phyloP scores from a whole-genome alignment of 2,888 invertebrate species.

The Ennomos quercinarius region DNA sequence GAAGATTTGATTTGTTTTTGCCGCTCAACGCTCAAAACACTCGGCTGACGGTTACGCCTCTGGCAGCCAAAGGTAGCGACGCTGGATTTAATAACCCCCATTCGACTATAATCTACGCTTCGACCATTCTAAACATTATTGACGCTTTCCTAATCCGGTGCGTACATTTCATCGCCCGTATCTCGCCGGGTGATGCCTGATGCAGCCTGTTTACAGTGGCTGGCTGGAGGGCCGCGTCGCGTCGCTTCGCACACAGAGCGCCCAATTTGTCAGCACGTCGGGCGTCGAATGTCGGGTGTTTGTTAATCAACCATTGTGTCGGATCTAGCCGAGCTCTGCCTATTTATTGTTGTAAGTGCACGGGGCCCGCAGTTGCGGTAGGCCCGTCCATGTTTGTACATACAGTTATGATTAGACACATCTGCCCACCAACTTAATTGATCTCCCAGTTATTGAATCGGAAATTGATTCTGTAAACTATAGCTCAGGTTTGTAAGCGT shows the following conservation, averaged over 20 bases:
- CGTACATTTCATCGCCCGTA: slow-evolving; percentile 33
- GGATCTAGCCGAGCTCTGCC: slow-evolving; percentile 40
- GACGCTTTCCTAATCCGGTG: slow-evolving; percentile 9
- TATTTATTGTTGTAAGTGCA: slow-evolving; percentile 57
- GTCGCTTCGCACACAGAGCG: slow-evolving; percentile 41
- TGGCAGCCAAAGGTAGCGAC: slow-evolving; percentile 22
- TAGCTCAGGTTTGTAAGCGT: slow-evolving; percentile 6
- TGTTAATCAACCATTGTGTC: slow-evolving; percentile 59
- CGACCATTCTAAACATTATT: neutral
- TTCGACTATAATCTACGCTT: neutral
- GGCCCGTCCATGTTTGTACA: slow-evolving; percentile 39
- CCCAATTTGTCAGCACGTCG: slow-evolving; percentile 57
- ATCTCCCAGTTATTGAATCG: slow-evolving; percentile 27
- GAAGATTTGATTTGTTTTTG: slow-evolving; percentile 43
- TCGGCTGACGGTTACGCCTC: slow-evolving; percentile 24
- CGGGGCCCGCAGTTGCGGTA: slow-evolving; percentile 39
- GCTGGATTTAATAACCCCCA: slow-evolving; percentile 6
- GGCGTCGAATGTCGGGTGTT: slow-evolving; percentile 51
- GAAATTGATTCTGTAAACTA: slow-evolving; percentile 30
- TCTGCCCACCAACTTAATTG: slow-evolving; percentile 35
- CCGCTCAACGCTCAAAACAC: slow-evolving; percentile 16
- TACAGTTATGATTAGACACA: slow-evolving; percentile 40
- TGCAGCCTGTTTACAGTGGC: slow-evolving; percentile 33
- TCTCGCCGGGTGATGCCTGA: slow-evolving; percentile 24
- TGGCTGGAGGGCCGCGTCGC: slow-evolving; percentile 21